Evolutionary conservation across 2,888 invertebrate species (phyloP), one percentile per base, ranked within the genome.

Genomic region (Sacculina carcini): DNA sequence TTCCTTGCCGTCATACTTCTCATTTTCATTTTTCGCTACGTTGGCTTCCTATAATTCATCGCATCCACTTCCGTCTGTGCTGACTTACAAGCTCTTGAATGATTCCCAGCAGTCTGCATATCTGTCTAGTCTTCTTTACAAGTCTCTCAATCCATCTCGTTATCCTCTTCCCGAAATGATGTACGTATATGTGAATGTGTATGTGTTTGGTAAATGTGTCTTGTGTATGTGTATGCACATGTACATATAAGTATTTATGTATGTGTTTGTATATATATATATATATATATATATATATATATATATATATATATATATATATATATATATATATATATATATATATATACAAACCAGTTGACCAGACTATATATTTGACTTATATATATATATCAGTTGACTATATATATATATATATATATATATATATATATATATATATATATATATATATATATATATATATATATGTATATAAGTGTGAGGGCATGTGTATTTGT

Each of bases 381-480:
- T 12, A 46, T 23, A 46, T 7, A 46, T 7, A 46, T 10, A 46
- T 7, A 23, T 7, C 23, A 23, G 23, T 46, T n/a, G 14, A 2
- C 23, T n/a, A n/a, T n/a, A n/a, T n/a, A n/a, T n/a, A n/a, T n/a
- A n/a, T n/a, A n/a, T n/a, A n/a, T n/a, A n/a, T 21, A 40, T 10
- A 10, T 16, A 2, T n/a, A 23, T 48, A 14, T 28, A 23, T n/a
- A 29, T 4, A 10, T 1, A 14, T 48, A 29, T 48, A 46, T 9
- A 28, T 29, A 28, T 7, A 28, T 29, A 48, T 5, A 48, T 29
- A 48, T 29, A 31, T 48, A 48, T 32, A 48, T 31, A 48, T 48
- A 48, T 32, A 48, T 48, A 48, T 47, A 48, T 48, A 48, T 32
- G 34, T 48, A 48, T 48, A 48, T 32, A 48, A n/a, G n/a, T n/a